A percentile compares a stretch with the other conserved stretches of the same genome.
Evolutionary conservation across 2,797 vertebrate species (phyloP).

Genomic region (Tokudaia muenninki): DNA sequence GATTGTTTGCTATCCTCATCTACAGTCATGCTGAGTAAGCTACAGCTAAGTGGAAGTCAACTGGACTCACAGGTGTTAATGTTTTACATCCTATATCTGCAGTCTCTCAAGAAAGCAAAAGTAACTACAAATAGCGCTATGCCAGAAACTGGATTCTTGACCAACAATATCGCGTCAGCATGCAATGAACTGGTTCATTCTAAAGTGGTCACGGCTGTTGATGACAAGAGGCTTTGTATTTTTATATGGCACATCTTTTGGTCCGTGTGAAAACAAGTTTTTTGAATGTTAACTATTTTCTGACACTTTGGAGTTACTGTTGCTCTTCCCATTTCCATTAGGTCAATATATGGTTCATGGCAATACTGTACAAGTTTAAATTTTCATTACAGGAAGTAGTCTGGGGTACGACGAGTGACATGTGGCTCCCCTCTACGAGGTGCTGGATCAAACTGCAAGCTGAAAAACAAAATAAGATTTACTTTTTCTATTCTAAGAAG

Average conservation of each 20-base stretch:
- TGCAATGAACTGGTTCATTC: slow-evolving; percentile 94
- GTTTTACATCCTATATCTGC: slow-evolving; percentile 92
- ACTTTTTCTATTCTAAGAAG: neutral
- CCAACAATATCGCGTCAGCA: slow-evolving; percentile 93
- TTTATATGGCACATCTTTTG: slow-evolving; percentile 97
- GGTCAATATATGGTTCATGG: slow-evolving; percentile 92
- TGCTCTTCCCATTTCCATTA: slow-evolving; percentile 90
- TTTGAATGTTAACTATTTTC: slow-evolving; percentile 91
- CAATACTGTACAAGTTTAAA: slow-evolving; percentile 93
- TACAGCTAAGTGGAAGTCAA: slow-evolving; percentile 93
- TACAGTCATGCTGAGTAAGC: slow-evolving; percentile 95
- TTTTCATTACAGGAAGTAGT: slow-evolving; percentile 97
- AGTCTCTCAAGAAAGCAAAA: slow-evolving; percentile 93
- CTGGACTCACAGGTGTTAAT: slow-evolving; percentile 93
- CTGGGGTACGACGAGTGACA: slow-evolving; percentile 97
- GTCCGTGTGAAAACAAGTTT: slow-evolving; percentile 93
- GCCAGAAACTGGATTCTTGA: slow-evolving; percentile 91
- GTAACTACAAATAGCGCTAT: slow-evolving; percentile 94
- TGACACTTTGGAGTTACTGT: slow-evolving; percentile 93
- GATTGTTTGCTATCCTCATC: slow-evolving; percentile 92
- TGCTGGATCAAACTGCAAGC: slow-evolving; percentile 98
- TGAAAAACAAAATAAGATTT: slow-evolving; percentile 83
- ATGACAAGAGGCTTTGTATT: slow-evolving; percentile 92
- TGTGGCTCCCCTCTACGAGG: slow-evolving; percentile 98
- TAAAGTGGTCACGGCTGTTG: slow-evolving; percentile 91